A percentile compares a stretch with the other conserved stretches of the same genome.
phyloP scores from a whole-genome alignment of 2,797 vertebrate species.

The Aldrovandia affinis region DNA sequence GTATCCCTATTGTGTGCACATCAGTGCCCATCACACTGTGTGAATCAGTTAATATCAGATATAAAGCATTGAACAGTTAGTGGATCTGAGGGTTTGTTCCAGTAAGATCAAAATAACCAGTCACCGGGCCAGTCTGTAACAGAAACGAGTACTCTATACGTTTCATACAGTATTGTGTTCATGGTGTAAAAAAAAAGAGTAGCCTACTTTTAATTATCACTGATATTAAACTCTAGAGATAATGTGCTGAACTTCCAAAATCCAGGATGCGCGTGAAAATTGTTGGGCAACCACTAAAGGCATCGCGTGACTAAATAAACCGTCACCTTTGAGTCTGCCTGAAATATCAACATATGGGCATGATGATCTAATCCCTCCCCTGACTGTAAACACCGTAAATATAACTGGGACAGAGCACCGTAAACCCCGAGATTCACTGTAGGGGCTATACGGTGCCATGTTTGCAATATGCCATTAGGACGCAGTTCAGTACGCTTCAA shows the following conservation, averaged over 20 bases:
- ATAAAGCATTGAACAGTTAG: not conserved
- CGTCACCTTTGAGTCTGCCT: not conserved
- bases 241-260: not conserved
- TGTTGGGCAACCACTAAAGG: not conserved
- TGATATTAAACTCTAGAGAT: not conserved
- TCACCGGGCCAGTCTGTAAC: not conserved
- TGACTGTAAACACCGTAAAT: not conserved
- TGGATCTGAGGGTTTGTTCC: not conserved
- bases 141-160: not conserved
- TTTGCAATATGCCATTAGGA: not conserved
- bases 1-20: not conserved
- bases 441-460: not conserved
- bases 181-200: not conserved
- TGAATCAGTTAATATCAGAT: not conserved
- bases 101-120: not conserved
- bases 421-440: not conserved
- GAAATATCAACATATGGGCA: not conserved
- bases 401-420: not conserved
- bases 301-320: not conserved
- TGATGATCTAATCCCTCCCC: not conserved
- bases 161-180: not conserved
- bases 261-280: not conserved
- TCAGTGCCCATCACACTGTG: not conserved
- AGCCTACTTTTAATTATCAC: not conserved
- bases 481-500: slow-evolving; percentile 2